Evolutionary conservation across 2,797 vertebrate species (phyloP), one percentile per base, ranked within the genome.

Genomic region (Pangasius djambal): DNA sequence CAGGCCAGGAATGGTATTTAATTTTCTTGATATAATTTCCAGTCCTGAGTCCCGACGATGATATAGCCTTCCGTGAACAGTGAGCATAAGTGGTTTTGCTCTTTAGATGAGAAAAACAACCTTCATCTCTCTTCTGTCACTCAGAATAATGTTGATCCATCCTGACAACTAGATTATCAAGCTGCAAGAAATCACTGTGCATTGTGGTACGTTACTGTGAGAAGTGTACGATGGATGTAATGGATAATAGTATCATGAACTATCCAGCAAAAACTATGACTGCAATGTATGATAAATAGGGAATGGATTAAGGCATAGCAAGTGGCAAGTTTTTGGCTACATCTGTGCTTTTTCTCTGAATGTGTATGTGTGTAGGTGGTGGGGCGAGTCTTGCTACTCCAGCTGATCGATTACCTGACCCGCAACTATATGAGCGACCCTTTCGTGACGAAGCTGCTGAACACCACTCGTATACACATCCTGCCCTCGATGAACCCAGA

Each of bases 401-500:
- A 98, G 87, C 92, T 99, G 65, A 97, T 99, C 4, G 95, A 98
- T 0, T 93, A 97, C 89, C 95, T 99, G 83, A 95, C 98, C 75
- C 95, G 84, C 22, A 96, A 91, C 90, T 97, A 98, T 75, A 90
- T 94, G 31, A 95, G 12, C 0, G 96, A 98, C 91, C 90, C 93
- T 0, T 93, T 95, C 88, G 93, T 98, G 67, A 93, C 96, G 2
- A 92, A 3, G 6, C 88, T 99, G 25, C 94, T 99, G 90, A 95
- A 95, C 72, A 97, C 92, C 77, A 97, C 97, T 0, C 95, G 98
- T 10, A 94, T 99, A 88, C 98, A 99, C 92, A 96, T 99, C 93
- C 95, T 99, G 94, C 97, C 97, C 0, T 97, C 97, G 0, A 98
- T 99, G 98, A 99, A 99, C 93, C 98, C 98, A 0, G 98, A 99